phyloP scores from a whole-genome alignment of 2,888 invertebrate genomes.

The Oasisia sp. region DNA sequence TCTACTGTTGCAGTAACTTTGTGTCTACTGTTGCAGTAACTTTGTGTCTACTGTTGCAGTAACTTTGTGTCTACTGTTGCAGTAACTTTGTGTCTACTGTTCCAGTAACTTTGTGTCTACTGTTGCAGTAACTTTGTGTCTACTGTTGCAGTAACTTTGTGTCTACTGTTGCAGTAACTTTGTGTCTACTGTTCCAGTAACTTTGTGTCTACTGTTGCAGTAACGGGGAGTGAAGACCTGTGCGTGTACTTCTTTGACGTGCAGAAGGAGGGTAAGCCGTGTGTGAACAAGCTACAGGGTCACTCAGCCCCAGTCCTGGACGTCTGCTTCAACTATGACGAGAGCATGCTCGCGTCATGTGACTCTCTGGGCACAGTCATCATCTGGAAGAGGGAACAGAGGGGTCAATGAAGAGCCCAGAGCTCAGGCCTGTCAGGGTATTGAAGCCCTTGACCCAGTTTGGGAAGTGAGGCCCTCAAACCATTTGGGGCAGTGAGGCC shows the following conservation, averaged over 20 bases:
- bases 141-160: slow-evolving; percentile 14
- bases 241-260: slow-evolving; percentile 83
- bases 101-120: no score
- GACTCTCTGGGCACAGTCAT: slow-evolving; percentile 76
- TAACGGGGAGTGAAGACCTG: slow-evolving; percentile 82
- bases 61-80: no score
- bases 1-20: no score
- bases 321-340: slow-evolving; percentile 88
- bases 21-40: no score
- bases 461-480: background rate
- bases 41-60: no score
- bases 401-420: background rate
- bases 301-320: slow-evolving; percentile 86
- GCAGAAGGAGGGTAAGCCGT: slow-evolving; percentile 69
- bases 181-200: background rate
- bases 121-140: no score
- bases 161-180: background rate
- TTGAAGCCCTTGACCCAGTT: slow-evolving; percentile 7
- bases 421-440: background rate
- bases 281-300: slow-evolving; percentile 76
- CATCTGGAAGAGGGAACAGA: slow-evolving; percentile 64
- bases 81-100: no score
- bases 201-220: slow-evolving; percentile 63
- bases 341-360: slow-evolving; percentile 84
- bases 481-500: background rate